These are phyloP conservation scores for Loripinus fragilis DNA, from an alignment of 2,888 invertebrate species.

Conservation along the genomic window DNA sequence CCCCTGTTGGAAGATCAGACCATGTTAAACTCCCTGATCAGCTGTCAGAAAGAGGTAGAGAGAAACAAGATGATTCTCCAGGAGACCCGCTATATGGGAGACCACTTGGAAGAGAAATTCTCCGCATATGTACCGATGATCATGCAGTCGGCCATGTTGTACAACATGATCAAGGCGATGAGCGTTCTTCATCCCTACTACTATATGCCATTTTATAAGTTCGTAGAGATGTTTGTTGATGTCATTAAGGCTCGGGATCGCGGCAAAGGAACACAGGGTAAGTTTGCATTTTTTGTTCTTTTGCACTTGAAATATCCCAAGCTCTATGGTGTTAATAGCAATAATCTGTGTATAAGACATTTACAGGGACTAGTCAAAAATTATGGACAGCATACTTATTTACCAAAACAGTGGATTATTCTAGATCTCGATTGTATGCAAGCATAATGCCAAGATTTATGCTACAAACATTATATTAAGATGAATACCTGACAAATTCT, in stretches of 20 bases:
- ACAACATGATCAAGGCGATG: slow-evolving; percentile 77
- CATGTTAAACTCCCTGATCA: slow-evolving; percentile 78
- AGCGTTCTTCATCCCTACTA: slow-evolving; percentile 77
- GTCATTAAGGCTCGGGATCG: slow-evolving; percentile 76
- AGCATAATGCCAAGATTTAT: no score
- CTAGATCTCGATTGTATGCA: no score
- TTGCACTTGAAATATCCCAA: no score
- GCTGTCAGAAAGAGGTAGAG: slow-evolving; percentile 77
- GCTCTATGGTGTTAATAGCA: no score
- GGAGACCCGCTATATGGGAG: slow-evolving; percentile 79
- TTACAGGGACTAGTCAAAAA: no score
- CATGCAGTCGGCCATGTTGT: slow-evolving; percentile 79
- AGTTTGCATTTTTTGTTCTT: slow-evolving; percentile 12
- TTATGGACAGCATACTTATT: no score
- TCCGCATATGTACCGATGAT: slow-evolving; percentile 79
- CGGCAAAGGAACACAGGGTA: slow-evolving; percentile 79
- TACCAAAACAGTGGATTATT: no score
- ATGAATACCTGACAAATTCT: no score
- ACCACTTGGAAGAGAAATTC: slow-evolving; percentile 80
- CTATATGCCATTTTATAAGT: slow-evolving; percentile 78
- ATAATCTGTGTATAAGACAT: no score
- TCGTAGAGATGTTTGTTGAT: slow-evolving; percentile 73
- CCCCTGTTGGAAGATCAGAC: slow-evolving; percentile 81
- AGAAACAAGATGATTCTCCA: slow-evolving; percentile 78
- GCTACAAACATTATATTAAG: no score